Percentiles rank a stretch among this genome's conserved stretches.
Evolutionary conservation across 2,888 invertebrate species (phyloP).

Genomic region (Cephus pulcher): DNA sequence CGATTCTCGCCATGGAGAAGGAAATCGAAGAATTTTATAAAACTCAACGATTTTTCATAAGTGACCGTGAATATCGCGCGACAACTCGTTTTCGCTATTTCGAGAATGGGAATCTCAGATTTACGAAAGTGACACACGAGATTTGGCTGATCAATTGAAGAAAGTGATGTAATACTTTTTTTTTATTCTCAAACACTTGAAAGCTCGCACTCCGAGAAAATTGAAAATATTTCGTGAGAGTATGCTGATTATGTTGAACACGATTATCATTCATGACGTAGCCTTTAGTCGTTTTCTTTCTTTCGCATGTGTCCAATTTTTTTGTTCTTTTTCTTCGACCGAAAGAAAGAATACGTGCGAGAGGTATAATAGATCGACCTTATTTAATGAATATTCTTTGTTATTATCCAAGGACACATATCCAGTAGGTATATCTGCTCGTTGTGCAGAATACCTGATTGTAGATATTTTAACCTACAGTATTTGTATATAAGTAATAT

Average conservation of each 20-base stretch:
- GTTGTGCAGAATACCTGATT: conserved; percentile 15
- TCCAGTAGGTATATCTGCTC: conserved; percentile 25
- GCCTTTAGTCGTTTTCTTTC: background rate
- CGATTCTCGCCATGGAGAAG: background rate
- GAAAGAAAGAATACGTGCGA: conserved; percentile 24
- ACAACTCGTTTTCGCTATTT: background rate
- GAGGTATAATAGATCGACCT: conserved; percentile 14
- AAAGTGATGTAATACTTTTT: background rate
- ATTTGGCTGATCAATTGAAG: background rate
- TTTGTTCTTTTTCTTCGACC: background rate
- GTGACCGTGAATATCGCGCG: background rate
- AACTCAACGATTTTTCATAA: background rate
- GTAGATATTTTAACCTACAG: conserved; percentile 32
- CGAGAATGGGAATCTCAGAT: background rate
- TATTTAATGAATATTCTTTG: conserved; percentile 21
- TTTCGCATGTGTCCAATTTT: background rate
- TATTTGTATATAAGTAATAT: conserved; percentile 37
- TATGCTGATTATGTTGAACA: background rate
- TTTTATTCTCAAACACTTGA: background rate
- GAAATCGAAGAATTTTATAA: background rate
- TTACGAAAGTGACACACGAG: background rate
- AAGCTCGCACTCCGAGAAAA: background rate
- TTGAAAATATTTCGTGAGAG: background rate
- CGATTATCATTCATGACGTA: background rate
- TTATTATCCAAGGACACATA: conserved; percentile 41